These are phyloP conservation scores for Scortum barcoo DNA, from an alignment of 2,113 vertebrate genomes.

Conservation along the genomic window DNA sequence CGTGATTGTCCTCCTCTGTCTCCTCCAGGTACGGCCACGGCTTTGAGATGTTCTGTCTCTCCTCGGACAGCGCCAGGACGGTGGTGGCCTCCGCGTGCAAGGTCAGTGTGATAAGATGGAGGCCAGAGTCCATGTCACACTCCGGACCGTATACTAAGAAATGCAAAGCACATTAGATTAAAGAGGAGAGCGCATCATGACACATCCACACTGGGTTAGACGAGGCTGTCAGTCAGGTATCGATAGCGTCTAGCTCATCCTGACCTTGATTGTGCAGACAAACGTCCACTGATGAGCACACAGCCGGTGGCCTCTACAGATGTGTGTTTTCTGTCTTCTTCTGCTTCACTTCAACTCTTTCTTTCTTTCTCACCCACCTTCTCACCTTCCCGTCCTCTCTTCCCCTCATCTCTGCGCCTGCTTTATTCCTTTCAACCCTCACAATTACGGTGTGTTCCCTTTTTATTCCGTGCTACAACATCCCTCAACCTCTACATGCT, in stretches of 20 bases:
- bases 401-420: neutral
- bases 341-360: neutral
- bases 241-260: neutral
- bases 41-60: conserved; percentile 96
- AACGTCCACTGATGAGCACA: conserved; percentile 5
- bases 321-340: conserved; percentile 6
- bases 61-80: conserved; percentile 88
- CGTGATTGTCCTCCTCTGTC: conserved; percentile 23
- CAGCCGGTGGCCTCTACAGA: conserved; percentile 1
- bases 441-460: neutral
- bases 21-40: conserved; percentile 94
- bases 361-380: neutral
- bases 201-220: neutral
- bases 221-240: conserved; percentile 6
- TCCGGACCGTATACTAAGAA: neutral
- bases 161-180: conserved; percentile 4
- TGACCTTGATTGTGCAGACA: conserved; percentile 21
- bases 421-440: neutral
- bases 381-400: neutral
- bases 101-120: conserved; percentile 86
- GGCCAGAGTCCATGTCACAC: conserved; percentile 71
- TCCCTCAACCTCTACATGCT: neutral
- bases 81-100: conserved; percentile 96
- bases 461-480: neutral
- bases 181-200: neutral